Base-by-base conservation (phyloP, 1,140 invertebrate genomes). In the Anagrus nilaparvatae region DNA sequence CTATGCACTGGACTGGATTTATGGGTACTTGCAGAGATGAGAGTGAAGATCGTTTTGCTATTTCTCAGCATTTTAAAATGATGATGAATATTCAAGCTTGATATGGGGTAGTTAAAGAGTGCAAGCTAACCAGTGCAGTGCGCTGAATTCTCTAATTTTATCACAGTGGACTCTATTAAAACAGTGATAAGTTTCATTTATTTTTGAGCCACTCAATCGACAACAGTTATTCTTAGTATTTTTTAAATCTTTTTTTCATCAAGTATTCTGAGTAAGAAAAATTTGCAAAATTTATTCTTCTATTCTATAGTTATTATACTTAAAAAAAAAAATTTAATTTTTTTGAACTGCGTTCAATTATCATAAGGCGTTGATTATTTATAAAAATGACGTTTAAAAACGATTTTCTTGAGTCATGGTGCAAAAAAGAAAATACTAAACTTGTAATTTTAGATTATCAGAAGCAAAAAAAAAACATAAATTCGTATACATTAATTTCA, bases 21-120 rank as follows among this genome's bases (percentile, higher is more conserved):
- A 59, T 60, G 47, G 45, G 20, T 21, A 51, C 43, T 40, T 44
- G 36, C 18, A 17, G 34, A 24, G 39, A 24, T 5, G 29, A 28
- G 5, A 13, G 2, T 2, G 4, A 23, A 1, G 16, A 16, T 31
- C 37, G 24, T 47, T 51, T 50, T 46, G 60, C 64, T 38, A 63
- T 71, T 27, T 59, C 71, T 27, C 64, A 66, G 55, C 69, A 75
- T 46, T 61, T 75, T 5, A 76, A 75, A 52, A 67, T 74, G 59
- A 57, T 77, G 49, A 53, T 76, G 25, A 75, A 76, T 52, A 70
- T 74, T 45, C 63, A 72, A 52, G 71, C 69, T 43, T 73, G 68
- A 72, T 67, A 56, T 42, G 35, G 21, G 46, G 23, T 19, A 23
- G 30, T 7, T 32, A 46, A 38, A 31, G 37, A 33, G 23, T 35